Evolutionary conservation across 1,140 invertebrate species (phyloP).

Genomic region (Drosophila mayri): DNA sequence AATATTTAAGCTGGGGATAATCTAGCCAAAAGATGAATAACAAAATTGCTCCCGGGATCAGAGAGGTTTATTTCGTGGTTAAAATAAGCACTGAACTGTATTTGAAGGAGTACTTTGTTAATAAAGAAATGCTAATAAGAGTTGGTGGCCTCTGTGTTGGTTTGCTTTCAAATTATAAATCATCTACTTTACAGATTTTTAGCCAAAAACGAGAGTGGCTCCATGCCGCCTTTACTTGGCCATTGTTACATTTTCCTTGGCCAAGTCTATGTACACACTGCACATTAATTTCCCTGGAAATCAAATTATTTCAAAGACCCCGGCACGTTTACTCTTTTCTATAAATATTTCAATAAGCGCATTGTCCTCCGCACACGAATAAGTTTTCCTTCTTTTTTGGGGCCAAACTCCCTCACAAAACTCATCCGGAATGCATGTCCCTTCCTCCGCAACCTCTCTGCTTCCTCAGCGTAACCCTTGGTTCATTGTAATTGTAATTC

Average conservation of each 20-base stretch:
- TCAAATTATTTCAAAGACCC: slow-evolving; percentile 20
- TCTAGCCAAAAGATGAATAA: not conserved
- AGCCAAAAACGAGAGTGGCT: not conserved
- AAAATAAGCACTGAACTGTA: not conserved
- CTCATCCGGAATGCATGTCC: slow-evolving; percentile 41
- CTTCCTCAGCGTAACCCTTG: slow-evolving; percentile 13
- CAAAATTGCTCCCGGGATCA: not conserved
- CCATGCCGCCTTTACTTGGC: not conserved
- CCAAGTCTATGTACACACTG: slow-evolving; percentile 1
- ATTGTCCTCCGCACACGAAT: slow-evolving; percentile 49
- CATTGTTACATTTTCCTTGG: slow-evolving; percentile 5
- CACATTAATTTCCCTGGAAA: slow-evolving; percentile 58
- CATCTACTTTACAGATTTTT: not conserved
- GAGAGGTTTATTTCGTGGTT: not conserved
- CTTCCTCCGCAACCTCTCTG: slow-evolving; percentile 4
- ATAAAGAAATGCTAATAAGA: not conserved
- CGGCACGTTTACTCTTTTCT: slow-evolving; percentile 28
- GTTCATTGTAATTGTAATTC: slow-evolving; percentile 59
- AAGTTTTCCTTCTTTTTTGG: not conserved
- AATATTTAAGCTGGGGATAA: slow-evolving; percentile 4
- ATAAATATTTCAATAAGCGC: slow-evolving; percentile 69
- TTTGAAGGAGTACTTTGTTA: not conserved
- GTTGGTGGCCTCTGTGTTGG: not conserved
- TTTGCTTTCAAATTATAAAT: not conserved
- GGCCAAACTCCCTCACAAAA: slow-evolving; percentile 27